Evolutionary conservation across 2,113 vertebrate genomes (phyloP).

Genomic region (Mirza zaza): DNA sequence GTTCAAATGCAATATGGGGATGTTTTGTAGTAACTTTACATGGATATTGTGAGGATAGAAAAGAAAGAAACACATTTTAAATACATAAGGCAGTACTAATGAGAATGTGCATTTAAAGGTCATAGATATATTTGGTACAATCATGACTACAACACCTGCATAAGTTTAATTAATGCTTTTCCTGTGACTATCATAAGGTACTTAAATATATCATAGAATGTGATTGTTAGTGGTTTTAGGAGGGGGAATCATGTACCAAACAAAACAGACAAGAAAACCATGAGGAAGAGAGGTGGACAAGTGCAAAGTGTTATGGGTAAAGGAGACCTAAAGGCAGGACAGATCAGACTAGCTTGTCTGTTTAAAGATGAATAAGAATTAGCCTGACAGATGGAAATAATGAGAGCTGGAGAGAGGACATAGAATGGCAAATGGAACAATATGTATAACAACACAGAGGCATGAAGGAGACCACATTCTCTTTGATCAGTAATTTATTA

Average conservation of each 20-base stretch:
- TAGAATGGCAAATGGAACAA: background rate
- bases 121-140: slow-evolving; percentile 2
- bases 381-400: background rate
- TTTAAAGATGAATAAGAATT: slow-evolving; percentile 12
- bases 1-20: background rate
- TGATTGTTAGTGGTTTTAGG: background rate
- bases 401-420: background rate
- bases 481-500: background rate
- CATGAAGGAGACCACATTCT: background rate
- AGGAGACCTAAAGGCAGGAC: background rate
- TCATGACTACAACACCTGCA: background rate
- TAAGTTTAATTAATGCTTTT: slow-evolving; percentile 30
- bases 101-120: background rate
- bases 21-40: background rate
- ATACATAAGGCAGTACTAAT: background rate
- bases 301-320: background rate
- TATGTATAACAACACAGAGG: background rate
- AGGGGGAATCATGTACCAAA: background rate
- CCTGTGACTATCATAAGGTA: background rate
- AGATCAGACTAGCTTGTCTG: background rate
- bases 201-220: background rate
- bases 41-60: background rate
- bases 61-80: background rate
- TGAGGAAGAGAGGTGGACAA: background rate
- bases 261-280: background rate